Evolutionary conservation across 2,888 invertebrate species (phyloP), one percentile per base, ranked within the genome.

Genomic region (Buathra laborator): DNA sequence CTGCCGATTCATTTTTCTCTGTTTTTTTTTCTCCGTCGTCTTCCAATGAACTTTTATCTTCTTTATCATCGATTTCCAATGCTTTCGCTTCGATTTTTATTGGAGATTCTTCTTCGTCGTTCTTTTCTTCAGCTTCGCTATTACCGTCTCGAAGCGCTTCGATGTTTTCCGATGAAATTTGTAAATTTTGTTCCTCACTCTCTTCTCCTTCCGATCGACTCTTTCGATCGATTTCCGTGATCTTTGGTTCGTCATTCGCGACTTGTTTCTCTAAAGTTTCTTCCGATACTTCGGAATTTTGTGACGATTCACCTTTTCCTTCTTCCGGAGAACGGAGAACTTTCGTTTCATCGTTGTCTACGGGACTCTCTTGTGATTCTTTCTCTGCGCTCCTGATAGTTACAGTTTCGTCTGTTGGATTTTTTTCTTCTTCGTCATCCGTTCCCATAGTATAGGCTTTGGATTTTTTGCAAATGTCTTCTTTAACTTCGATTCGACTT

Each of bases 401-500:
- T 37, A 37, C 6, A 0, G 0, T 12, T 10, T 72, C 79, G 7
- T 64, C 56, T 9, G 10, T n/a, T 10, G 9, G 16, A 7, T 14
- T 7, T 16, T 37, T 59, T 10, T 71, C 71, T 12, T 80, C 72
- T 3, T 76, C 37, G n/a, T 19, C n/a, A 24, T 46, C 37, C n/a
- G 83, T 70, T 2, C 82, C 86, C 9, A 81, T 86, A 4, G 84
- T 70, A 29, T 82, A 83, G 32, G 75, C 46, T 9, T 0, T 70
- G 0, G 24, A 44, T 62, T 87, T 87, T 24, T 78, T 71, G 56
- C 74, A 87, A 67, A 80, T 29, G 24, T 88, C 84, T 71, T 85
- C 84, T 6, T 68, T 66, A 10, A 81, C 53, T 71, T 86, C 84
- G 14, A 84, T 68, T 16, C 19, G 78, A 64, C 86, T 76, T 62